These are phyloP conservation scores for Leucopsar rothschildi DNA, from an alignment of 2,113 vertebrate species.

Conservation along the genomic window DNA sequence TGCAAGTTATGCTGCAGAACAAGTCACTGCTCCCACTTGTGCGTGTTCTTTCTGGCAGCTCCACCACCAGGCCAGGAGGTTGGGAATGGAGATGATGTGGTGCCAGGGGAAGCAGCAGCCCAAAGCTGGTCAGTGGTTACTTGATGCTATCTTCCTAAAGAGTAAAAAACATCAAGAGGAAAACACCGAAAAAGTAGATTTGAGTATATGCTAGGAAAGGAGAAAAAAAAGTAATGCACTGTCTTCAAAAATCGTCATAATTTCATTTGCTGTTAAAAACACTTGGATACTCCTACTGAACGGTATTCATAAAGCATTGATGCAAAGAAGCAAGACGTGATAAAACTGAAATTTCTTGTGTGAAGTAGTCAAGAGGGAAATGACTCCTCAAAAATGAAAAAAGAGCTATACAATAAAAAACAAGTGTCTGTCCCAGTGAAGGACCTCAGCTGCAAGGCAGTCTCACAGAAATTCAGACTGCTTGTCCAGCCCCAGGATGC, in stretches of 20 bases:
- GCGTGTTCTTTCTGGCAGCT: fast-evolving
- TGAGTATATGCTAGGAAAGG: background rate
- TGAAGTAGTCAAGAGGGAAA: background rate
- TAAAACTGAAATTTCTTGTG: background rate
- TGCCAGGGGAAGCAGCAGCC: background rate
- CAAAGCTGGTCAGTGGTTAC: background rate
- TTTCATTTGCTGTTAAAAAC: background rate
- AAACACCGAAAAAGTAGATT: background rate
- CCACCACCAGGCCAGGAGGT: too few species aligned
- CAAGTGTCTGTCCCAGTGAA: fast-evolving
- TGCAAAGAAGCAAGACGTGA: fast-evolving
- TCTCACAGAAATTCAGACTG: fast-evolving
- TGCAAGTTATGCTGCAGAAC: fast-evolving
- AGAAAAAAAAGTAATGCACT: background rate
- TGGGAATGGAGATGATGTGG: too few species aligned
- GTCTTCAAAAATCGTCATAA: background rate
- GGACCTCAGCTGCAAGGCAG: fast-evolving
- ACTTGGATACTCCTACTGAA: fast-evolving
- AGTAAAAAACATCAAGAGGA: background rate
- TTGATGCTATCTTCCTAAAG: background rate
- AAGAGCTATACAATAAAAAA: fast-evolving
- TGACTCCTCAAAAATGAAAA: background rate
- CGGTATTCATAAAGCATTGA: background rate
- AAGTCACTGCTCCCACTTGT: background rate
- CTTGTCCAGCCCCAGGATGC: fast-evolving